A percentile compares a stretch with the other conserved stretches of the same genome.
These are phyloP conservation scores for Carapus acus DNA, from an alignment of 2,797 vertebrate genomes.

Conservation along the genomic window DNA sequence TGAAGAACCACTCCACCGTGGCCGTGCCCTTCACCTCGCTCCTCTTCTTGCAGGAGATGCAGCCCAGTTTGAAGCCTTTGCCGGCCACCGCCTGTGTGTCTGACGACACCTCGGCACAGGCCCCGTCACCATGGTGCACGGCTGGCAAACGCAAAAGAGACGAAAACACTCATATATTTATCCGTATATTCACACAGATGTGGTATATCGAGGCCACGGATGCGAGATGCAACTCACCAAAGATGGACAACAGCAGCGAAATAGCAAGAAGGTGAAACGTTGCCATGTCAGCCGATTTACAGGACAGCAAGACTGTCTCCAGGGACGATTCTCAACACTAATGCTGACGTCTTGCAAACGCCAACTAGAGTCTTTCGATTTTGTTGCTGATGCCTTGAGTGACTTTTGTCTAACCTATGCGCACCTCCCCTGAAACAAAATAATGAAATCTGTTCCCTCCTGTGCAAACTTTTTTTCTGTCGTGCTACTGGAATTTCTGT, in stretches of 20 bases:
- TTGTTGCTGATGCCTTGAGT: not conserved
- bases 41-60: slow-evolving; percentile 88
- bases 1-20: slow-evolving; percentile 82
- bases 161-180: not conserved
- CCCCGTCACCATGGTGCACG: slow-evolving; percentile 62
- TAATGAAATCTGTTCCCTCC: too few species aligned
- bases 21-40: slow-evolving; percentile 76
- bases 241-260: slow-evolving; percentile 33
- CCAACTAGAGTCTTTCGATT: not conserved
- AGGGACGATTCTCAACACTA: slow-evolving; percentile 1
- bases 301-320: slow-evolving; percentile 1
- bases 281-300: slow-evolving; percentile 33
- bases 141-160: not conserved
- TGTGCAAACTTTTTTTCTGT: too few species aligned
- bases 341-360: not conserved
- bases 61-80: slow-evolving; percentile 80
- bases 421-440: slow-evolving; percentile 13
- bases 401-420: not conserved
- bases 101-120: slow-evolving; percentile 88
- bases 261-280: slow-evolving; percentile 37
- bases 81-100: slow-evolving; percentile 83
- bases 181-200: not conserved
- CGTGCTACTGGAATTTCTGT: slow-evolving; percentile 11
- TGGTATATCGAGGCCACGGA: not conserved
- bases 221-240: slow-evolving; percentile 49